phyloP scores from a whole-genome alignment of 2,113 vertebrate species.

The Ctenomys sociabilis region DNA sequence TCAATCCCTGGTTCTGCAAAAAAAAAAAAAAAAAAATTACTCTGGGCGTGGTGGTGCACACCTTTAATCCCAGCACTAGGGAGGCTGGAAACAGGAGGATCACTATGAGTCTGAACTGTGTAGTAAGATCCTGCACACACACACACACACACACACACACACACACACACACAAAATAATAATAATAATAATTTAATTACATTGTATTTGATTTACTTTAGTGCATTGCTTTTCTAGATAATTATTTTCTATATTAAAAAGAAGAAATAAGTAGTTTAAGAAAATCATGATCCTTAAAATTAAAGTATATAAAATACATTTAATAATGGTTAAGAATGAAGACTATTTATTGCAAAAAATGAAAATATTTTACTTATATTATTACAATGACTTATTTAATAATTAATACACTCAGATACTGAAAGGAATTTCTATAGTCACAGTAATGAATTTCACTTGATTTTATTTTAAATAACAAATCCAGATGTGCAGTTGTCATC shows the following conservation, averaged over 20 bases:
- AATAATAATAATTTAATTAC: conserved; percentile 3
- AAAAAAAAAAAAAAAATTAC: too few species aligned
- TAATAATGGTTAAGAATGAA: conserved; percentile 77
- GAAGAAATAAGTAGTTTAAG: conserved; percentile 66
- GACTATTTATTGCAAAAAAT: conserved; percentile 72
- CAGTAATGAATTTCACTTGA: conserved; percentile 62
- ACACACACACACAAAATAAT: too few species aligned
- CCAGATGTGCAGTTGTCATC: not conserved
- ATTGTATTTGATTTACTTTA: not conserved
- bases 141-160: too few species aligned
- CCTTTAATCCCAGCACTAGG: too few species aligned
- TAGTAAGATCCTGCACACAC: too few species aligned
- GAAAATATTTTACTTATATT: conserved; percentile 74
- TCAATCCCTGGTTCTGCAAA: too few species aligned
- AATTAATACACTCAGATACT: conserved; percentile 60
- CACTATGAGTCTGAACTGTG: too few species aligned
- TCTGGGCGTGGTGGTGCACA: too few species aligned
- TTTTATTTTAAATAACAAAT: conserved; percentile 53
- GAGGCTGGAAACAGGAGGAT: too few species aligned
- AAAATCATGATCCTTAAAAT: conserved; percentile 63
- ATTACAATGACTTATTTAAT: conserved; percentile 76
- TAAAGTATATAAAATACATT: conserved; percentile 68
- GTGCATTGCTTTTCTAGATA: conserved; percentile 53
- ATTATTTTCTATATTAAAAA: conserved; percentile 26
- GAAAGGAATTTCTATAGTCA: conserved; percentile 49